phyloP scores from a whole-genome alignment of 2,888 invertebrate species.

The Papilio elwesi region DNA sequence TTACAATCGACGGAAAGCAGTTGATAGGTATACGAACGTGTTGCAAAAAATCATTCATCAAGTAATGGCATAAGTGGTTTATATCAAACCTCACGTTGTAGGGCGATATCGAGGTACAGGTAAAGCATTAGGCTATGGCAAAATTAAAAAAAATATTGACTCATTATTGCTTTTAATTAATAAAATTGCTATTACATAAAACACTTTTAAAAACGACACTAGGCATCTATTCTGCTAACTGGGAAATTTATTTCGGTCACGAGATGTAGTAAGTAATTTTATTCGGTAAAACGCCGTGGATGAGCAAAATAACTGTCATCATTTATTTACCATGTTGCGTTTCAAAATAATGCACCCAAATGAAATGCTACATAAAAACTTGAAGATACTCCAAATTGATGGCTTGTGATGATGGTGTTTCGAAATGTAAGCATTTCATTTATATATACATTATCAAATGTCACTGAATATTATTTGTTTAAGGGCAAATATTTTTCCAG shows the following conservation, averaged over 20 bases:
- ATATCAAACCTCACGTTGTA: slow-evolving; percentile 34
- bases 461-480: too few relatives aligned
- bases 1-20: slow-evolving; percentile 40
- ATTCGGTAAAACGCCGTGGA: neutral
- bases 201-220: neutral
- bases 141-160: slow-evolving; percentile 36
- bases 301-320: neutral
- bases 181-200: slow-evolving; percentile 10
- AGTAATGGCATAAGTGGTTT: slow-evolving; percentile 39
- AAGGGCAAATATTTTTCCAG: too few relatives aligned
- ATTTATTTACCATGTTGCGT: neutral
- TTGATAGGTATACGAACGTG: slow-evolving; percentile 40
- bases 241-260: neutral
- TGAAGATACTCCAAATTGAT: too few relatives aligned
- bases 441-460: too few relatives aligned
- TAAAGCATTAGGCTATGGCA: neutral
- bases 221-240: neutral
- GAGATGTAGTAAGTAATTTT: neutral
- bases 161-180: slow-evolving; percentile 19
- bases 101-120: slow-evolving; percentile 2
- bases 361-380: too few relatives aligned
- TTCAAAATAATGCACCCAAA: neutral
- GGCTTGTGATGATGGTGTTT: too few relatives aligned
- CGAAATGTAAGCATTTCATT: too few relatives aligned
- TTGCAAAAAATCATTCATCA: slow-evolving; percentile 38